A percentile compares a stretch with the other conserved stretches of the same genome.
These are phyloP conservation scores for Phacellophora camtschatica DNA, from an alignment of 30 jellyfish, hydroid and myxozoan species.

Conservation along the genomic window DNA sequence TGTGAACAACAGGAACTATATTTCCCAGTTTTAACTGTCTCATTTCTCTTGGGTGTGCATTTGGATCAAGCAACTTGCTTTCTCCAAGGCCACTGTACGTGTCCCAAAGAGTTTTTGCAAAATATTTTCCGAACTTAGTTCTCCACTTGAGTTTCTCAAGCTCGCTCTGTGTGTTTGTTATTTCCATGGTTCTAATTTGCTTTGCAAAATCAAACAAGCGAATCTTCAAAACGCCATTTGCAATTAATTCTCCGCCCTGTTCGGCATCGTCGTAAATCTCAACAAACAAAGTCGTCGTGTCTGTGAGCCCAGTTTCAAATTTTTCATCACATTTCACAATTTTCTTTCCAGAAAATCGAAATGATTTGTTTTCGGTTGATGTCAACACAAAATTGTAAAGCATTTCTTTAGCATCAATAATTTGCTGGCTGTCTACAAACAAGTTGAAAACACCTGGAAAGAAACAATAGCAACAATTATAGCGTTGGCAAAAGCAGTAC, in stretches of 20 bases:
- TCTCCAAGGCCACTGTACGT: conserved; percentile 65
- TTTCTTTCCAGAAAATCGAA: conserved; percentile 57
- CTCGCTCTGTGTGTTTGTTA: conserved; percentile 42
- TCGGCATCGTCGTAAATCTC: conserved; percentile 30
- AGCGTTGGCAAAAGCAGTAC: too few relatives aligned
- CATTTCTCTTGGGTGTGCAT: conserved; percentile 62
- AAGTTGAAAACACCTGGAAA: conserved; percentile 55
- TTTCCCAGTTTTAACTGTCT: conserved; percentile 54
- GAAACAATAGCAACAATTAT: too few relatives aligned
- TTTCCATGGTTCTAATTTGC: conserved; percentile 54
- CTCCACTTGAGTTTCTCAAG: conserved; percentile 40
- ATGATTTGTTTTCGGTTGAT: conserved; percentile 25
- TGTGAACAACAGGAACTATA: conserved; percentile 20
- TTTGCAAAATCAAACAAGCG: conserved; percentile 40
- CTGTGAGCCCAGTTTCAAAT: conserved; percentile 71
- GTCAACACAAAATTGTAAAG: conserved; percentile 21
- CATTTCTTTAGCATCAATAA: conserved; percentile 74
- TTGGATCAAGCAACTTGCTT: conserved; percentile 50
- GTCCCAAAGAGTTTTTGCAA: conserved; percentile 65
- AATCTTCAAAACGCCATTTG: conserved; percentile 46
- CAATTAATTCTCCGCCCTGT: background rate
- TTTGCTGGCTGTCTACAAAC: conserved; percentile 36
- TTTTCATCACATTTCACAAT: conserved; percentile 30
- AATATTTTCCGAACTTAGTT: conserved; percentile 62
- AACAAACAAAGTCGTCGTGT: conserved; percentile 66